Conservation (phyloP, 1,140 invertebrate genomes). For the Drosophila tani region DNA sequence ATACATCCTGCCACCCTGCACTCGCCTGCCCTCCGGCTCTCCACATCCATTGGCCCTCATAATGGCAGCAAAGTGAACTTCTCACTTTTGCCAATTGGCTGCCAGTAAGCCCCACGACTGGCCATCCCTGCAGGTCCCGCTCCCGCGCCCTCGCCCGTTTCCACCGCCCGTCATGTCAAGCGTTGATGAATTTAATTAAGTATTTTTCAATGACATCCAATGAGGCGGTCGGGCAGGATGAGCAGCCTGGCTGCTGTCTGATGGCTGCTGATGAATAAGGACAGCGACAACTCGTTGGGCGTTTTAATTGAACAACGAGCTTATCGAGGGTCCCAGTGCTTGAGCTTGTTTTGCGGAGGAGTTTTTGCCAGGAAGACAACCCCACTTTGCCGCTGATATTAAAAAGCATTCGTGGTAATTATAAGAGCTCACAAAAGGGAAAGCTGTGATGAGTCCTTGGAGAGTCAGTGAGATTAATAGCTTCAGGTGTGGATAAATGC, state of each 20-base stretch:
- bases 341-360: slow-evolving; percentile 19
- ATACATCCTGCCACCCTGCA: slow-evolving; percentile 5
- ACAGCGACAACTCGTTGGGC: slow-evolving; percentile 35
- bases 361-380: background rate
- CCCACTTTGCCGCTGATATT: slow-evolving; percentile 8
- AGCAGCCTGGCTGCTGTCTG: background rate
- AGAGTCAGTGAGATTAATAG: background rate
- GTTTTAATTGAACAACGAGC: slow-evolving; percentile 73
- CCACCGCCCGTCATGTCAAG: slow-evolving; percentile 68
- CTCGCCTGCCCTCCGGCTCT: background rate
- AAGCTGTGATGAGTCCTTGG: background rate
- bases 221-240: slow-evolving; percentile 21
- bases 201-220: slow-evolving; percentile 79
- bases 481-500: slow-evolving; percentile 8
- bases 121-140: background rate
- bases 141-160: background rate
- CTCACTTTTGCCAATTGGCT: slow-evolving; percentile 75
- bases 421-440: background rate
- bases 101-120: slow-evolving; percentile 45
- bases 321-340: slow-evolving; percentile 1
- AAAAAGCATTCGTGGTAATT: slow-evolving; percentile 11
- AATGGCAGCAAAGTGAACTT: slow-evolving; percentile 74
- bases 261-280: slow-evolving; percentile 7
- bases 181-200: slow-evolving; percentile 83
- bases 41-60: slow-evolving; percentile 51